Conservation (phyloP, 1,140 invertebrate genomes). For the Propsilocerus akamusi region DNA sequence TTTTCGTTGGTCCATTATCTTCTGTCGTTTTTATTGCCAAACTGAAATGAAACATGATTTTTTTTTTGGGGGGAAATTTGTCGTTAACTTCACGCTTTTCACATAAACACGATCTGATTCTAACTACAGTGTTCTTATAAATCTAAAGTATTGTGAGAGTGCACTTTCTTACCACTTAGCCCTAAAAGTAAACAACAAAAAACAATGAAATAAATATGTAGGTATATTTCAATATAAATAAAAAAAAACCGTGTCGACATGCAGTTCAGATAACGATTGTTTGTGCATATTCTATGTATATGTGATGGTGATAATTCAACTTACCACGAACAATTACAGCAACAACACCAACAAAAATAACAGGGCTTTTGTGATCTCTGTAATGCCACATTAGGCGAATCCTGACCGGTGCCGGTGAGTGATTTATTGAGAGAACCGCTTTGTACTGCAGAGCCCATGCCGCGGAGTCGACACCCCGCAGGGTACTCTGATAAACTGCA, state of each 20-base stretch:
- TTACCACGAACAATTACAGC: slow-evolving; percentile 52
- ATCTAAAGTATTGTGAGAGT: no score
- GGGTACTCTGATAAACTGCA: slow-evolving; percentile 24
- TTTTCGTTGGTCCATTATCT: slow-evolving; percentile 38
- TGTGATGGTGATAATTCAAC: no score
- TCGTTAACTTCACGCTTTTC: no score
- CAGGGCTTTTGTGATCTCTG: slow-evolving; percentile 28
- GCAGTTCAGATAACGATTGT: slow-evolving; percentile 16
- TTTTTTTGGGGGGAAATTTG: no score
- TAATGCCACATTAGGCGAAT: slow-evolving; percentile 10
- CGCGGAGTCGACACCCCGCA: slow-evolving; percentile 22
- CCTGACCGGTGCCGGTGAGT: slow-evolving; percentile 6
- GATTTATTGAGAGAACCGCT: slow-evolving; percentile 10
- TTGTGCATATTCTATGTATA: not conserved
- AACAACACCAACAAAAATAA: slow-evolving; percentile 49
- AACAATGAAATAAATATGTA: slow-evolving; percentile 1
- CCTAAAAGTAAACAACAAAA: slow-evolving; percentile 5
- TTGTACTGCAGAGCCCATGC: slow-evolving; percentile 21
- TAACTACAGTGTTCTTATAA: no score
- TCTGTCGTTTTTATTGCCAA: slow-evolving; percentile 41
- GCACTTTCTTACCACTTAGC: slow-evolving; percentile 5
- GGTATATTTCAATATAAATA: slow-evolving; percentile 5
- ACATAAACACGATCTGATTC: no score
- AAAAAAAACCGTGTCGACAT: slow-evolving; percentile 9
- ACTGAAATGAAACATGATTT: slow-evolving; percentile 23